Conservation (phyloP, 2,888 invertebrate genomes). For the Hypolimnas misippus region DNA sequence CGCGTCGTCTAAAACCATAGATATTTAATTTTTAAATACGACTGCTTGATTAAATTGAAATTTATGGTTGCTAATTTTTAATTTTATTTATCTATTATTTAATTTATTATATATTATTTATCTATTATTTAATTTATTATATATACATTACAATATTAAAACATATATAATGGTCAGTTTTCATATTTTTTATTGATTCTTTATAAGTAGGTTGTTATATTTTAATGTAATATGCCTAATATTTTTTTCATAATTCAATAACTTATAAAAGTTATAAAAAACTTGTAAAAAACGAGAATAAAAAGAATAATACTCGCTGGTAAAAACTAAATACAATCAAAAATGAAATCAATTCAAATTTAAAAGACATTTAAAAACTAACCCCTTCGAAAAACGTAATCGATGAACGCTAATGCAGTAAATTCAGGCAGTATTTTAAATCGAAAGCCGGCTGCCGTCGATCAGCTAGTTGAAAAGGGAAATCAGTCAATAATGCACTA, state of each 20-base stretch:
- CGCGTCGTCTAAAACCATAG: constrained; percentile 4
- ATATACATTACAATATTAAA: too few species aligned
- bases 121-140: too few species aligned
- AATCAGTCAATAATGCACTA: constrained; percentile 84
- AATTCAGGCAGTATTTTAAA: constrained; percentile 66
- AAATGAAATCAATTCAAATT: background rate
- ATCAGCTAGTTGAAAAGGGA: constrained; percentile 80
- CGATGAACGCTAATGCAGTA: constrained; percentile 59
- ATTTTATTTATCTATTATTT: background rate
- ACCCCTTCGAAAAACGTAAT: constrained; percentile 23
- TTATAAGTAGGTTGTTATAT: too few species aligned
- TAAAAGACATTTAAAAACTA: background rate
- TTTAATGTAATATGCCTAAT: too few species aligned
- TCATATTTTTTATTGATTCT: too few species aligned
- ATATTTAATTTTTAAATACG: constrained; percentile 1
- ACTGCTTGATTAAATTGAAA: constrained; percentile 8
- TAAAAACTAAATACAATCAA: background rate
- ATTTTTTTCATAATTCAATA: too few species aligned
- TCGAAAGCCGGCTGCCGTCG: constrained; percentile 68
- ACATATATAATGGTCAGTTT: too few species aligned
- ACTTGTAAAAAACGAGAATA: too few species aligned
- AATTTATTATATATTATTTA: background rate
- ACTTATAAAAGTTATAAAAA: too few species aligned
- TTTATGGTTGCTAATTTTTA: constrained; percentile 1
- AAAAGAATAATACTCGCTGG: too few species aligned